These are phyloP conservation scores for Ciconia nigra DNA, from an alignment of 2,797 vertebrate species.

Conservation along the genomic window DNA sequence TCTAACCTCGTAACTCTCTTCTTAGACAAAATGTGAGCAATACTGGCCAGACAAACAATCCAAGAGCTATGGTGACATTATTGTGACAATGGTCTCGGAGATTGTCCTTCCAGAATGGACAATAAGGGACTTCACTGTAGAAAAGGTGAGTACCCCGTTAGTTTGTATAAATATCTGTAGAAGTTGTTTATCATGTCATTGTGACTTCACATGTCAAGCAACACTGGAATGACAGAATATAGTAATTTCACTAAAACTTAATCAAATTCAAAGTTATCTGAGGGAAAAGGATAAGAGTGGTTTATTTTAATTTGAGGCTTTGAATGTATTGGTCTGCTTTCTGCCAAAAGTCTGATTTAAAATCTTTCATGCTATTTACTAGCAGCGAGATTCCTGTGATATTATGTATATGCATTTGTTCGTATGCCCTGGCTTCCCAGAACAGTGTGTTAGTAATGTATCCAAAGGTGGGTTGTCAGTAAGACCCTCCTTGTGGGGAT, in stretches of 20 bases:
- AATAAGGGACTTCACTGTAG: slow-evolving; percentile 89
- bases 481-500: not conserved
- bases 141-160: slow-evolving; percentile 80
- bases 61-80: slow-evolving; percentile 80
- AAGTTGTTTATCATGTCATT: not conserved
- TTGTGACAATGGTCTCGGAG: slow-evolving; percentile 83
- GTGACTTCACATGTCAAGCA: not conserved
- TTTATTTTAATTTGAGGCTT: not conserved
- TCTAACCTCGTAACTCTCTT: not conserved
- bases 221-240: not conserved
- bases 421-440: not conserved
- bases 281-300: not conserved
- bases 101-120: slow-evolving; percentile 90
- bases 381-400: not conserved
- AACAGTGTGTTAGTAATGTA: not conserved
- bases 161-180: not conserved
- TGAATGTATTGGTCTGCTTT: not conserved
- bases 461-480: not conserved
- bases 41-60: slow-evolving; percentile 86
- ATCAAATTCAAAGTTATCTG: not conserved
- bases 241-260: not conserved
- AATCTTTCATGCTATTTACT: not conserved
- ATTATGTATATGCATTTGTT: not conserved
- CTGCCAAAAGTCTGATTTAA: not conserved
- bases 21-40: slow-evolving; percentile 90